These are phyloP conservation scores for Naso thynnoides DNA, from an alignment of 2,797 vertebrate species.

Conservation along the genomic window DNA sequence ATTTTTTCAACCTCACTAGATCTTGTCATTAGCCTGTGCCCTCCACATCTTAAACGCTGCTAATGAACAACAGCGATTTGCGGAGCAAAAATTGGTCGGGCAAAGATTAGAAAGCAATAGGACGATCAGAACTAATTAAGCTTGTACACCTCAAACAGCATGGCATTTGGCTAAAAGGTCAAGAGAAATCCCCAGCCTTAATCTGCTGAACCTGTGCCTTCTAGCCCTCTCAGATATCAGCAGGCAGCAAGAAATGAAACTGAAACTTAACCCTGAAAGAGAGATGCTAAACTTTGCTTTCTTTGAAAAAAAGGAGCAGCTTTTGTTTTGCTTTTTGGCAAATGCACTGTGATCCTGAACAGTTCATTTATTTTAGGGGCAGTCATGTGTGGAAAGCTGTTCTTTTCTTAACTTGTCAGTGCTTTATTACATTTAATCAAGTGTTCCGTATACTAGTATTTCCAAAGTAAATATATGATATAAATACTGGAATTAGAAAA, in stretches of 20 bases:
- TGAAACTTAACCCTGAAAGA: constrained; percentile 19
- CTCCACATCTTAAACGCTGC: constrained; percentile 78
- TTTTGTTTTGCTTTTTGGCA: constrained; percentile 6
- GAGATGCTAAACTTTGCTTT: constrained; percentile 19
- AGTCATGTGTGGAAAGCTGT: constrained; percentile 9
- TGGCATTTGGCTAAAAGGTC: constrained; percentile 86
- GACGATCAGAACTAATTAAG: constrained; percentile 79
- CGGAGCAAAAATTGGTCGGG: constrained; percentile 20
- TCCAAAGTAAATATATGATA: neutral
- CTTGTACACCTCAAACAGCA: constrained; percentile 75
- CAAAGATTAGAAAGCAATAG: constrained; percentile 67
- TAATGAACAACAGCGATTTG: constrained; percentile 74
- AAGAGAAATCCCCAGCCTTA: constrained; percentile 81
- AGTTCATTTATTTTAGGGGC: constrained; percentile 15
- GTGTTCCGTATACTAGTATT: neutral
- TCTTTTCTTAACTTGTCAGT: constrained; percentile 3
- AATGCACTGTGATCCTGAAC: constrained; percentile 23
- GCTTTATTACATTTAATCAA: constrained; percentile 13
- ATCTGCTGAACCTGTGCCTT: constrained; percentile 76
- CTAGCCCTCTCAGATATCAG: constrained; percentile 43
- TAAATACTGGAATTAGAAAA: neutral
- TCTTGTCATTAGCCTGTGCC: constrained; percentile 79
- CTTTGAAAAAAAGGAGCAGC: neutral
- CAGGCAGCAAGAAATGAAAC: constrained; percentile 21
- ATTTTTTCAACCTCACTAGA: constrained; percentile 53